Base-by-base conservation (phyloP, 2,797 vertebrate species). In the Thalassophryne amazonica region DNA sequence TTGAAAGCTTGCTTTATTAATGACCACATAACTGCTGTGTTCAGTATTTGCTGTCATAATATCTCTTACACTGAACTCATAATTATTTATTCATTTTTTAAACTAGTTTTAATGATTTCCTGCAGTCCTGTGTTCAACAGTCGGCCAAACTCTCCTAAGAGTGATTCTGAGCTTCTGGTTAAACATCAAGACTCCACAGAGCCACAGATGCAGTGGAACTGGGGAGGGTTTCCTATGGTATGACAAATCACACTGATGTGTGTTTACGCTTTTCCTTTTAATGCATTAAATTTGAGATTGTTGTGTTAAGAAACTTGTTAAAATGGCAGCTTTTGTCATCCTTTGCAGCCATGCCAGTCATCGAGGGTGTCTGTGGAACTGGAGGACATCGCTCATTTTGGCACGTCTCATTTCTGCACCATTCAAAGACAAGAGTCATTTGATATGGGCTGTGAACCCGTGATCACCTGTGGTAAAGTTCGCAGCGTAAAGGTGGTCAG, bases 141-240 rank as follows among this genome's bases (percentile, higher is more conserved):
- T 27, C 89, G 76, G 1, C 31, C 78, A 0, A 71, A 87, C 1
- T 92, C 93, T 61, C 92, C 92, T 2, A 96, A 88, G 84, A 99
- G 96, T 9, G 97, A 99, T 82, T 98, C 96, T 0, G 97, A 99
- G 79, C 84, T 99, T 49, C 74, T 94, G 69, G 36, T 93, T 10
- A 92, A 86, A 80, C 34, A 52, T 0, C 84, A 80, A 0, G 92
- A 93, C 55, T 71, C 77, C n/a, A 43, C 81, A 16, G 93, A 91
- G 33, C 92, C 92, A 49, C 90, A 85, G 33, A 78, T 98, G 77
- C 89, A 95, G 70, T 99, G 97, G 96, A 85, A 83, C 81, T 99
- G 97, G 96, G 97, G 97, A 30, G 92, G 75, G 29, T 91, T 98
- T 61, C 96, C 97, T 6, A 90, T 84, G 88, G 97, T 98, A 67